Evolutionary conservation across 2,113 vertebrate genomes (phyloP), one percentile per base, ranked within the genome.

Genomic region (Tyto alba): DNA sequence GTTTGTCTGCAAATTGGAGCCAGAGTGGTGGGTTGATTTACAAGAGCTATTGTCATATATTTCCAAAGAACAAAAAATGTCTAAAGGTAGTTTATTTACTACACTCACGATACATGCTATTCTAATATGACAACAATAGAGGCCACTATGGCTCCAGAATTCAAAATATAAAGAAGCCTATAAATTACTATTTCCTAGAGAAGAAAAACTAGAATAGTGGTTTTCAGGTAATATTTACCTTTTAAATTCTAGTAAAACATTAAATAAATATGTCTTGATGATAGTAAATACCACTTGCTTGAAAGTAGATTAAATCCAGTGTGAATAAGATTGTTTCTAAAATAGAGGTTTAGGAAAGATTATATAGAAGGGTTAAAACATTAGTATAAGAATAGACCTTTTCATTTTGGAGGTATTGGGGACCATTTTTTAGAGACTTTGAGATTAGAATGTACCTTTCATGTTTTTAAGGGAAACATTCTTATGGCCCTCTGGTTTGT

Each of bases 81-180:
- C 16, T 71, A 66, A 72, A 82, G 18, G 60, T 45, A 43, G 7
- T 73, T 84, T 72, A 75, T 92, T 93, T 83, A 82, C 20, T 57
- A 63, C 7, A 21, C 7, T 82, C 3, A 0, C 0, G 5, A 78
- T 56, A 89, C 63, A 40, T 98, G 98, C 90, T 96, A 79, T 98
- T 95, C 96, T 96, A 47, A 94, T 72, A 94, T 63, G 63, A 53
- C 45, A 95, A 98, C 98, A 96, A 96, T 82, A 98, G 98, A 98
- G 98, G 98, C 89, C 98, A 98, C 96, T 97, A 94, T 97, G 95
- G 88, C 73, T 96, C 96, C 71, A 98, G 96, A 91, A 72, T 97
- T 98, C 78, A 84, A 82, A 87, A 96, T 82, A 63, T 89, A 43
- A 83, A 90, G 80, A 67, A 26, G 13, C 19, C 11, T 66, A 15